Evolutionary conservation across 37 sponge, comb jelly and placozoan genomes (phyloP), one percentile per base, ranked within the genome.

Genomic region (Chondrilla cf. caribensis): DNA sequence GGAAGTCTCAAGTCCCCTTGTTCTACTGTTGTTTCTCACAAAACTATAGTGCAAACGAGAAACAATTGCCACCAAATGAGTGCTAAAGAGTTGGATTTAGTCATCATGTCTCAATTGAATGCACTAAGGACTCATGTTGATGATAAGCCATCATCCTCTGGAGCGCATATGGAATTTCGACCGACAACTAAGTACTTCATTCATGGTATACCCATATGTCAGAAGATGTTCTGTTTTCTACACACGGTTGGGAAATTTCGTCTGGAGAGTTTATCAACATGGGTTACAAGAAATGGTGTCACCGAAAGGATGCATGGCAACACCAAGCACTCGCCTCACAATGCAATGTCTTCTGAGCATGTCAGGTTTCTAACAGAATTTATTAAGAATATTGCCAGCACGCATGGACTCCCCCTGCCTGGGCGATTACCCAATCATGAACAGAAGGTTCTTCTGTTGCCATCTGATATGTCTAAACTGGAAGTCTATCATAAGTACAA

Each of bases 361-460:
- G 33, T 78, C 0, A 25, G 2, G 4, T 14, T 2, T 0, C n/a
- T 78, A 0, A 9, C 24, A 2, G 58, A 78, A 0, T 78, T 78
- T 32, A 25, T 78, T 2, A 78, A 54, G 35, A 51, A 55, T 28
- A 6, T 57, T 24, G 79, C 57, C 35, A 29, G 22, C 33, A 55
- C 28, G 18, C 58, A 78, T 18, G 79, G 36, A 8, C 35, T 89
- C 3, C 85, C 60, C 4, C 31, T 89, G 38, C 86, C 90, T 71
- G 90, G 86, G 0, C 51, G 86, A 18, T n/a, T 85, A 0, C 86
- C 90, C 42, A 84, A 85, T 31, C 80, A 85, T 64, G 79, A 77
- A 11, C 36, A 62, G 77, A 79, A 85, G 31, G 14, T 89, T 0
- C 38, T 80, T 42, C 60, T 86, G 22, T 83, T 89, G 3, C 86